Evolutionary conservation across 2,797 vertebrate genomes (phyloP).

Genomic region (Tauraco hartlaubi): DNA sequence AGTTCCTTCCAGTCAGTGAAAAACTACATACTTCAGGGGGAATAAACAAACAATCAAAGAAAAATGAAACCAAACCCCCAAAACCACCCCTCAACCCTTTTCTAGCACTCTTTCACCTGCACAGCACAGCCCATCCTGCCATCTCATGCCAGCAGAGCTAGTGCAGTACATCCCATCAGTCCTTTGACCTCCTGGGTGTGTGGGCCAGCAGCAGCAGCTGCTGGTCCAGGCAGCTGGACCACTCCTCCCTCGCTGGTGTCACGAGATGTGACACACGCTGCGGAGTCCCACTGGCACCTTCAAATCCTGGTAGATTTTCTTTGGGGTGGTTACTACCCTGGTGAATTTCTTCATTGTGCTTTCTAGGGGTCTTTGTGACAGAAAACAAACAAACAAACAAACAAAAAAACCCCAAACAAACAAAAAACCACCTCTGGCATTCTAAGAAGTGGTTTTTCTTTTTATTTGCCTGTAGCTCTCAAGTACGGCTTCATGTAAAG

Average conservation of each 20-base stretch:
- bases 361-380: background rate
- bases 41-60: no score
- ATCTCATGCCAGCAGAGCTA: fast-evolving
- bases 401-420: no score
- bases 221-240: background rate
- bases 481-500: background rate
- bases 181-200: background rate
- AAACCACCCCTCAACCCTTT: no score
- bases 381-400: background rate
- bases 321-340: background rate
- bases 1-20: background rate
- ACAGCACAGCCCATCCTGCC: background rate
- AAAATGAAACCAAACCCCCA: background rate
- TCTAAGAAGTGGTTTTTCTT: background rate
- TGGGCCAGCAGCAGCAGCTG: background rate
- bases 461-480: background rate
- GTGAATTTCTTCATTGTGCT: background rate
- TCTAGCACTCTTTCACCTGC: background rate
- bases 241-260: background rate
- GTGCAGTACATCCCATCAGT: fast-evolving
- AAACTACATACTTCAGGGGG: fast-evolving
- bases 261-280: fast-evolving
- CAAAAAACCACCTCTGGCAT: background rate
- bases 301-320: background rate
- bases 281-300: background rate